These are phyloP conservation scores for Lypha dubia DNA, from an alignment of 2,888 invertebrate genomes.

Conservation along the genomic window DNA sequence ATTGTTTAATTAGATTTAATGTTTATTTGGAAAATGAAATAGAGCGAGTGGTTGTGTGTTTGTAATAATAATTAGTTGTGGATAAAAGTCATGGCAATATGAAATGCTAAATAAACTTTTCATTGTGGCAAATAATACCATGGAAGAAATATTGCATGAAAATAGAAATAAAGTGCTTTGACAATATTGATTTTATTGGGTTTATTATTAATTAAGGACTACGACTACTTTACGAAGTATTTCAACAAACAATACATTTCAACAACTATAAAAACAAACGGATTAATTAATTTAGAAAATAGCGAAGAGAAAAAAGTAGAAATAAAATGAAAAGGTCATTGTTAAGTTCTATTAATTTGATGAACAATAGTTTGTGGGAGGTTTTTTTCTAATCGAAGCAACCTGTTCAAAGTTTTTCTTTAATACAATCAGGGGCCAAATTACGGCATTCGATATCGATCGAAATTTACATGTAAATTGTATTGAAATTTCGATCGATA, in stretches of 20 bases:
- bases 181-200: slow-evolving; percentile 34
- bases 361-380: not conserved
- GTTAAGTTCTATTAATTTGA: not conserved
- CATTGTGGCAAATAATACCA: not conserved
- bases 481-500: too few species aligned
- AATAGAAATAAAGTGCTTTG: slow-evolving; percentile 16
- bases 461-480: too few species aligned
- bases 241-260: slow-evolving; percentile 19
- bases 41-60: not conserved
- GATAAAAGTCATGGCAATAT: not conserved
- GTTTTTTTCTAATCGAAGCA: too few species aligned
- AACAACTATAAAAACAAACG: slow-evolving; percentile 11
- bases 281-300: slow-evolving; percentile 39
- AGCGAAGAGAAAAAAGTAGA: not conserved
- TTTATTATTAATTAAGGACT: slow-evolving; percentile 20
- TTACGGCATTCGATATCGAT: too few species aligned
- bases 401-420: too few species aligned
- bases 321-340: not conserved
- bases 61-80: not conserved
- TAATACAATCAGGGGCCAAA: too few species aligned
- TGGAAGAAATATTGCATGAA: not conserved
- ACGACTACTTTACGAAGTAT: slow-evolving; percentile 2
- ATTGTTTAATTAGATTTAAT: slow-evolving; percentile 47
- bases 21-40: not conserved
- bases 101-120: not conserved